Percentiles rank a stretch among this genome's conserved stretches.
These are phyloP conservation scores for Indri indri DNA, from an alignment of 2,113 vertebrate genomes.

Conservation along the genomic window DNA sequence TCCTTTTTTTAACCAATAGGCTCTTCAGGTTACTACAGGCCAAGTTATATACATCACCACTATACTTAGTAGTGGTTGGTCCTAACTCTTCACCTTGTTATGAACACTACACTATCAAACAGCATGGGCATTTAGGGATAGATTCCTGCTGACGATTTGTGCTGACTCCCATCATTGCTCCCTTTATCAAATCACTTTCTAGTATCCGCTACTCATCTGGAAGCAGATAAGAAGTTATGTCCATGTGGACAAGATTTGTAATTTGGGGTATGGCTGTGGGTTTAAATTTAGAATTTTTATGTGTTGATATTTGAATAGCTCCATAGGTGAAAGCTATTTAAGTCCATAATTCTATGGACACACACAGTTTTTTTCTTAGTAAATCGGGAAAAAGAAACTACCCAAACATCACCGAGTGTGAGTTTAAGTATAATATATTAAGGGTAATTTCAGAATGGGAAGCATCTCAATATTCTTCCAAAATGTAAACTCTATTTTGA, in stretches of 20 bases:
- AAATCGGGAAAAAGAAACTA: background rate
- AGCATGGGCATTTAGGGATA: background rate
- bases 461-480: background rate
- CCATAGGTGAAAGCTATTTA: background rate
- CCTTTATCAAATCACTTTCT: background rate
- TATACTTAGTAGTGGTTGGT: accelerated
- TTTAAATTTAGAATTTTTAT: background rate
- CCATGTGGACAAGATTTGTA: background rate
- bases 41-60: background rate
- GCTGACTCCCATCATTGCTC: background rate
- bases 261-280: background rate
- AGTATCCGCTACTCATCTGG: background rate
- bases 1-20: background rate
- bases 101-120: background rate
- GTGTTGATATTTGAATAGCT: background rate
- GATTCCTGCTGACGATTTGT: too few species aligned
- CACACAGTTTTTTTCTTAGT: background rate
- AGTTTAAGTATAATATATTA: background rate
- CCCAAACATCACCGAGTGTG: background rate
- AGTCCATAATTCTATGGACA: background rate
- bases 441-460: constrained; percentile 7
- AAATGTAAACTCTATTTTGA: constrained; percentile 59
- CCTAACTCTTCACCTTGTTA: background rate
- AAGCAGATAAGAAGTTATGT: background rate
- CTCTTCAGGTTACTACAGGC: background rate